Conservation (phyloP, 2,888 invertebrate genomes). For the Prosopocoilus inquinatus region DNA sequence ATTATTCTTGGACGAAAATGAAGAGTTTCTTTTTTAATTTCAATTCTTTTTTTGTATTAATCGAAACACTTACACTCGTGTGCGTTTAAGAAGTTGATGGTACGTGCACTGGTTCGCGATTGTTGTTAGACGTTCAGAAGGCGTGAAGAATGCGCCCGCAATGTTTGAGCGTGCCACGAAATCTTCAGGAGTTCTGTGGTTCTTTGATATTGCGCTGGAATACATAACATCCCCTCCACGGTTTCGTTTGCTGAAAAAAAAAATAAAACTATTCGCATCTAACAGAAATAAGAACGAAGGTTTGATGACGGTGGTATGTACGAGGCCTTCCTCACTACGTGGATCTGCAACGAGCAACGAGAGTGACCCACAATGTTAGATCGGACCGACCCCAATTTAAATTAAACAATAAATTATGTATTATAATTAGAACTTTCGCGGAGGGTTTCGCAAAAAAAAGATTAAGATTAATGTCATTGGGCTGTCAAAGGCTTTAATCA, state of each 20-base stretch:
- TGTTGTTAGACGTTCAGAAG: conserved; percentile 8
- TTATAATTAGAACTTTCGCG: too few species aligned
- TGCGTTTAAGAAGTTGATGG: neutral
- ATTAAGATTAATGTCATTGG: too few species aligned
- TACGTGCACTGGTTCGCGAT: conserved; percentile 16
- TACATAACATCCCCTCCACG: conserved; percentile 26
- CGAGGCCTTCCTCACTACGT: too few species aligned
- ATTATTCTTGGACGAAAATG: too few species aligned
- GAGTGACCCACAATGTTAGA: too few species aligned
- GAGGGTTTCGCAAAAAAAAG: too few species aligned
- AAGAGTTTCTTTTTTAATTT: neutral
- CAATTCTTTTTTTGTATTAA: neutral
- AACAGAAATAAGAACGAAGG: too few species aligned
- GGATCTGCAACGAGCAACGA: too few species aligned
- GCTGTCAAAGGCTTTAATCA: too few species aligned
- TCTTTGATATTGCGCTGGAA: conserved; percentile 28
- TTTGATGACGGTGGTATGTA: too few species aligned
- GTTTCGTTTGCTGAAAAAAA: conserved; percentile 9
- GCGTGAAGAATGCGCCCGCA: conserved; percentile 11
- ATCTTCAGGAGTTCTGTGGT: conserved; percentile 26
- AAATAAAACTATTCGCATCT: neutral
- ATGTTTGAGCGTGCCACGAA: conserved; percentile 25
- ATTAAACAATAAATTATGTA: too few species aligned
- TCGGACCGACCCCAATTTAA: too few species aligned
- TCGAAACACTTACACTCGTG: neutral